Conservation (phyloP, 1,140 invertebrate genomes). For the Elymnias hypermnestra region DNA sequence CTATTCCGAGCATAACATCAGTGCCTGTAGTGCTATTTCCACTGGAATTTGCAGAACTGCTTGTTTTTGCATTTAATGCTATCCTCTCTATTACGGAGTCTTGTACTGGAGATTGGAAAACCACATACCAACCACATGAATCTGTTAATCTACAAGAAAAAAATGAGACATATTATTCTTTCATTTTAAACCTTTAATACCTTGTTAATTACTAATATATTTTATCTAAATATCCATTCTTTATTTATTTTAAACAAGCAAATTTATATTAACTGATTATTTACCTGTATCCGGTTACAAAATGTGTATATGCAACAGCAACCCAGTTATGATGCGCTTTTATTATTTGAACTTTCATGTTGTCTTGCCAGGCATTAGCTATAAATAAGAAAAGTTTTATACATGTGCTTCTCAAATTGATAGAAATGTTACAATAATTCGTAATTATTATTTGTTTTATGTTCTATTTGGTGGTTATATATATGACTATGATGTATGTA, state of each 20-base stretch:
- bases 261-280: too few species aligned
- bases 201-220: background rate
- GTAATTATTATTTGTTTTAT: too few species aligned
- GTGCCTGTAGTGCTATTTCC: constrained; percentile 50
- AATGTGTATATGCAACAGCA: constrained; percentile 96
- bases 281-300: constrained; percentile 95
- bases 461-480: too few species aligned
- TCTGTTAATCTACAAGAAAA: constrained; percentile 88
- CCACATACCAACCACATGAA: constrained; percentile 95
- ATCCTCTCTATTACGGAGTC: constrained; percentile 93
- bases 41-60: constrained; percentile 74
- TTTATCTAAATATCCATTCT: too few species aligned
- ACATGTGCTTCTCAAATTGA: too few species aligned
- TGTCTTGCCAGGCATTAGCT: constrained; percentile 84
- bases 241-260: too few species aligned
- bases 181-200: too few species aligned
- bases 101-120: constrained; percentile 95
- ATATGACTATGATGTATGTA: too few species aligned
- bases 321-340: constrained; percentile 99
- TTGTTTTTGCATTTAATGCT: constrained; percentile 96
- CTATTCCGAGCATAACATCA: constrained; percentile 79
- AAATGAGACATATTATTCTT: too few species aligned
- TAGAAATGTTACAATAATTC: too few species aligned
- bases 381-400: constrained; percentile 38
- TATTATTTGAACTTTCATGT: constrained; percentile 92